Evolutionary conservation across 2,888 invertebrate genomes (phyloP).

Genomic region (Tortricodes alternella): DNA sequence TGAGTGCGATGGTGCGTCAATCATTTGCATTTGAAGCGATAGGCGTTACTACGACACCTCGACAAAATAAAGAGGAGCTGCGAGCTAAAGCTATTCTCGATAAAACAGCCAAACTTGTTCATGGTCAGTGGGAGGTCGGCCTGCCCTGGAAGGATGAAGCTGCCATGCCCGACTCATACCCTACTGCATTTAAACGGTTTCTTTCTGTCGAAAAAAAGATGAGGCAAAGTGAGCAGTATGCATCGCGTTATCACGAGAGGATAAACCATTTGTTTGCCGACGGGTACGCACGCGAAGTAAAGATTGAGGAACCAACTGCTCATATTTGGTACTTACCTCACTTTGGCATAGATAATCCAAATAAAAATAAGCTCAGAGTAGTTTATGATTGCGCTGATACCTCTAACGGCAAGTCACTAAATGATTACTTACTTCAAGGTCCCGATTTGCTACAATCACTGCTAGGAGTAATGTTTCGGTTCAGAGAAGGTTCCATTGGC

Average conservation of each 20-base stretch:
- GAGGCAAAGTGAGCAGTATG: neutral
- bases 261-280: neutral
- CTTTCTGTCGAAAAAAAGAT: neutral
- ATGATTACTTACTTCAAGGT: neutral
- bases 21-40: neutral
- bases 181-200: neutral
- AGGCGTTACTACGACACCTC: neutral
- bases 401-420: neutral
- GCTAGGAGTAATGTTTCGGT: constrained; percentile 1
- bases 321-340: neutral
- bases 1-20: neutral
- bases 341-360: neutral
- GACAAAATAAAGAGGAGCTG: neutral
- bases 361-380: neutral
- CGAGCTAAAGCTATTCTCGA: neutral
- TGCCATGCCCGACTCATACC: neutral
- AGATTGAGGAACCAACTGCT: neutral
- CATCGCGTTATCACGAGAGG: neutral
- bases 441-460: constrained; percentile 4
- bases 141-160: neutral
- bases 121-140: neutral
- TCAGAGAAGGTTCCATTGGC: constrained; percentile 2
- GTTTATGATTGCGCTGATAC: neutral
- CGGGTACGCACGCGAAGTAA: neutral
- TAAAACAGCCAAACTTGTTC: neutral